These are phyloP conservation scores for Bibio marci DNA, from an alignment of 2,888 invertebrate genomes.

Conservation along the genomic window DNA sequence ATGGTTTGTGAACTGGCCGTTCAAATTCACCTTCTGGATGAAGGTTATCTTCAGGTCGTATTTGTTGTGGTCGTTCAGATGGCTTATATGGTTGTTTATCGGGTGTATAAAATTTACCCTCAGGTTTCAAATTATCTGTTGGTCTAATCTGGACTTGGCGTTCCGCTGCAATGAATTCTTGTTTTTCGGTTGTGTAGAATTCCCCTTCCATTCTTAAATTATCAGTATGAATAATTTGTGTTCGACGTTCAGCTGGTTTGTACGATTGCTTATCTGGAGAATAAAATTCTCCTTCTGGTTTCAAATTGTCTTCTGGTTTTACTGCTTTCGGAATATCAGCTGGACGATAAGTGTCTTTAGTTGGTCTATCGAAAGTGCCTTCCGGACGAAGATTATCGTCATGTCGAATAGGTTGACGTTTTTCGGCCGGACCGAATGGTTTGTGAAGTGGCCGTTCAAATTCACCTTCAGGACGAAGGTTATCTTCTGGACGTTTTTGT, in stretches of 20 bases:
- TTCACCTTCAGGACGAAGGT: conserved; percentile 17
- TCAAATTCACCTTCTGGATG: conserved; percentile 35
- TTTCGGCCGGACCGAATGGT: conserved; percentile 28
- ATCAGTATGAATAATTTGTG: conserved; percentile 30
- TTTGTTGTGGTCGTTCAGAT: conserved; percentile 36
- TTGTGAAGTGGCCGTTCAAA: conserved; percentile 25
- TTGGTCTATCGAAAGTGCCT: conserved; percentile 29
- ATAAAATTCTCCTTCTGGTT: conserved; percentile 39
- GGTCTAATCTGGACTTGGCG: conserved; percentile 10
- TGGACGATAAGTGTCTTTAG: conserved; percentile 18
- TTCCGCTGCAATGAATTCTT: conserved; percentile 11
- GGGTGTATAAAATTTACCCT: conserved; percentile 15
- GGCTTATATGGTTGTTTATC: conserved; percentile 21
- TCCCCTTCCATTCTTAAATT: conserved; percentile 41
- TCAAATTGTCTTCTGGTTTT: conserved; percentile 36
- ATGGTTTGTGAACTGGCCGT: conserved; percentile 21
- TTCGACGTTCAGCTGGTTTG: conserved; percentile 24
- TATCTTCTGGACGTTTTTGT: conserved; percentile 30
- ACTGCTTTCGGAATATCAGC: conserved; percentile 31
- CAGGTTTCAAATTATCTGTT: conserved; percentile 30
- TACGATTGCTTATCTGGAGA: conserved; percentile 24
- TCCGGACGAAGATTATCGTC: conserved; percentile 33
- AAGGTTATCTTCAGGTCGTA: conserved; percentile 41
- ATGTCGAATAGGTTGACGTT: conserved; percentile 33
- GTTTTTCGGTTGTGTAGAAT: conserved; percentile 31